These are phyloP conservation scores for Orthosia gracilis DNA, from an alignment of 2,888 invertebrate species.

Conservation along the genomic window DNA sequence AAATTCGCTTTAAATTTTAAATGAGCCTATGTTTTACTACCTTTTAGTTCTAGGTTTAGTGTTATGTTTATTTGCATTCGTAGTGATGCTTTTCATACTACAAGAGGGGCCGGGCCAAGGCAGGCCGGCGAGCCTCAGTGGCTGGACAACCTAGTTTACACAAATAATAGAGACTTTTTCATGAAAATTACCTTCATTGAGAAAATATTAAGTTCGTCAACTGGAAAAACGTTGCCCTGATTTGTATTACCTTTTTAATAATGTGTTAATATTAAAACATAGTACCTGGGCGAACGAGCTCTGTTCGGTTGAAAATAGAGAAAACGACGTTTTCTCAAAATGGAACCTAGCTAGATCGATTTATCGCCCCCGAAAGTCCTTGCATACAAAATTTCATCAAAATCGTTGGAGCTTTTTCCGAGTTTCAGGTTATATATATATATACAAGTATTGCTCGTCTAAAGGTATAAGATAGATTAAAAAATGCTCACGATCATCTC, in stretches of 20 bases:
- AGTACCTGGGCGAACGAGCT: no score
- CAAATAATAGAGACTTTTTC: background rate
- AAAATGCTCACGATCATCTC: background rate
- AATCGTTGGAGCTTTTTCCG: no score
- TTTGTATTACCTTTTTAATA: background rate
- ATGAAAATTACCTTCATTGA: conserved; percentile 11
- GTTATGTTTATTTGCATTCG: conserved; percentile 75
- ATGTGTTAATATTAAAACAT: background rate
- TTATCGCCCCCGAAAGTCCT: no score
- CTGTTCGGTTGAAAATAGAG: no score
- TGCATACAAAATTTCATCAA: no score
- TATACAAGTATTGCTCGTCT: no score
- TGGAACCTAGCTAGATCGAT: no score
- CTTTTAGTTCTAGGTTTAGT: conserved; percentile 69
- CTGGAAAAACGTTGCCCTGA: background rate
- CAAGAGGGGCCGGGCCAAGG: conserved; percentile 40
- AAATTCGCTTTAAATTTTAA: conserved; percentile 38
- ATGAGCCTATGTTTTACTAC: conserved; percentile 79
- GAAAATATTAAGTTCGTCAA: background rate
- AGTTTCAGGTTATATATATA: no score
- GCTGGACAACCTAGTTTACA: background rate
- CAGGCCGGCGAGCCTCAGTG: no score
- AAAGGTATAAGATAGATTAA: no score
- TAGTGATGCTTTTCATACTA: conserved; percentile 76
- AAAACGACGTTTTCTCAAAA: no score